Evolutionary conservation across 2,113 vertebrate species (phyloP).

Genomic region (Ancistrus triradiatus): DNA sequence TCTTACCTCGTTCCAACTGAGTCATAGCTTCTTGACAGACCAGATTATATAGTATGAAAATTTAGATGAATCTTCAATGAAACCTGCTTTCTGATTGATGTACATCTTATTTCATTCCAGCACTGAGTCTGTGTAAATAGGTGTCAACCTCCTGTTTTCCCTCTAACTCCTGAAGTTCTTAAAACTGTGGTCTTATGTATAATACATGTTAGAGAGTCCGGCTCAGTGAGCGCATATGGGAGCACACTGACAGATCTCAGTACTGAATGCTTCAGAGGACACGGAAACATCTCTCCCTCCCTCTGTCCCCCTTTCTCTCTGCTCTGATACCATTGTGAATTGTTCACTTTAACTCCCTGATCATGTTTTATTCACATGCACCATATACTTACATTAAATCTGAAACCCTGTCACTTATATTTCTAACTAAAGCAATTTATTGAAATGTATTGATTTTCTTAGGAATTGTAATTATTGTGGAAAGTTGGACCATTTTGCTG

Average conservation of each 20-base stretch:
- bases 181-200: constrained; percentile 68
- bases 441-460: too few species aligned
- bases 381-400: constrained; percentile 55
- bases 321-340: constrained; percentile 45
- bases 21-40: too few species aligned
- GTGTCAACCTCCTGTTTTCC: constrained; percentile 50
- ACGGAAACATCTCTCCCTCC: constrained; percentile 2
- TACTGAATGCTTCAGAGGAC: constrained; percentile 51
- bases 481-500: too few species aligned
- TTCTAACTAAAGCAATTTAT: too few species aligned
- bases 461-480: too few species aligned
- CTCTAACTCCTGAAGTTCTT: constrained; percentile 57
- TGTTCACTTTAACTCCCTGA: constrained; percentile 58
- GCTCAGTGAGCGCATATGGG: constrained; percentile 58
- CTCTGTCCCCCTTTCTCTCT: constrained; percentile 15
- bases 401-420: too few species aligned
- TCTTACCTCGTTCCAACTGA: too few species aligned
- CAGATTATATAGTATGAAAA: too few species aligned
- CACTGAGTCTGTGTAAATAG: constrained; percentile 50
- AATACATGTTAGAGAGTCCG: constrained; percentile 62
- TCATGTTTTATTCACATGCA: constrained; percentile 70
- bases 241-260: constrained; percentile 62
- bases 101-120: neutral
- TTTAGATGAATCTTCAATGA: too few species aligned
- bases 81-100: neutral